Conservation (phyloP, 2,797 vertebrate genomes). For the Rhincodon typus region DNA sequence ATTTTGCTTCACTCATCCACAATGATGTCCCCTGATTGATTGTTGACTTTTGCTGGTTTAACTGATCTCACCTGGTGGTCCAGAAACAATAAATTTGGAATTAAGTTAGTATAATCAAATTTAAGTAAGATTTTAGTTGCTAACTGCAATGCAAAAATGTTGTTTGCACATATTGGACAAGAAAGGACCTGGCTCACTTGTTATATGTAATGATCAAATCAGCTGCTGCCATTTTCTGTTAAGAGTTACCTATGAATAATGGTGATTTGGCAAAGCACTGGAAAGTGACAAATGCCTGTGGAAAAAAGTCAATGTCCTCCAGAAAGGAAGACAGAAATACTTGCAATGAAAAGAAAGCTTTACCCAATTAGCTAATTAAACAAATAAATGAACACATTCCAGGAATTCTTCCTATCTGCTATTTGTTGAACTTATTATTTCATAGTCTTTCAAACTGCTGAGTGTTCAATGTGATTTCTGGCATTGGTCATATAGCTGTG, state of each 20-base stretch:
- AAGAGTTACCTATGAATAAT: not conserved
- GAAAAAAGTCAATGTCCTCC: not conserved
- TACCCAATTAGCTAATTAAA: not conserved
- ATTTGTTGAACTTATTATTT: not conserved
- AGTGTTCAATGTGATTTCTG: not conserved
- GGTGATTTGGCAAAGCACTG: not conserved
- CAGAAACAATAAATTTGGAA: not conserved
- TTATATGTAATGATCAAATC: not conserved
- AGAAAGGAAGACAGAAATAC: not conserved
- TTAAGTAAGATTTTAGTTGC: not conserved
- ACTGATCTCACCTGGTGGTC: not conserved
- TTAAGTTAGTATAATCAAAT: not conserved
- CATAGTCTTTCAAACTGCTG: not conserved
- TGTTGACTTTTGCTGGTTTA: not conserved
- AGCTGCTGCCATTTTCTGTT: not conserved
- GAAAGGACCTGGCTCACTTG: not conserved
- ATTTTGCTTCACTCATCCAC: not conserved
- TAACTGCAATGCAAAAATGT: not conserved
- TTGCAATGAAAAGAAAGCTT: not conserved
- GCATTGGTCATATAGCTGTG: not conserved
- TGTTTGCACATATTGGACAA: not conserved
- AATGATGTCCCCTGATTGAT: not conserved
- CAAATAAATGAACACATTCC: not conserved
- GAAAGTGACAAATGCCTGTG: not conserved
- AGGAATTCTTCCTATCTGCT: not conserved